Evolutionary conservation across 2,797 vertebrate species (phyloP).

Genomic region (Myoxocephalus aenaeus): DNA sequence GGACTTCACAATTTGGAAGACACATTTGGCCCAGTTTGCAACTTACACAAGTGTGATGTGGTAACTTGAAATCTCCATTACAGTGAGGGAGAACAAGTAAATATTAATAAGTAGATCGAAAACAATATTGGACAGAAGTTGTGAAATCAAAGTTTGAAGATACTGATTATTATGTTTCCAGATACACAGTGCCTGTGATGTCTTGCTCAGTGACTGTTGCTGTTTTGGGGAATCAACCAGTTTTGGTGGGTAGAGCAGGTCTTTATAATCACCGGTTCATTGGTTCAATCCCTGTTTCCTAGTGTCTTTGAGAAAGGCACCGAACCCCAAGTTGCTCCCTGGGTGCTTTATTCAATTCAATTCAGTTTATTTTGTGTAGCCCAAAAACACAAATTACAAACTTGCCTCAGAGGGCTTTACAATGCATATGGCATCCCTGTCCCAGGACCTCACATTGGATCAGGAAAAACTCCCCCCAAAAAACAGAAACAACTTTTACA

Average conservation of each 20-base stretch:
- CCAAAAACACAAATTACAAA: too few species aligned
- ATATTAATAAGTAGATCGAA: too few species aligned
- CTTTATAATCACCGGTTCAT: neutral
- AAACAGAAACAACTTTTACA: too few species aligned
- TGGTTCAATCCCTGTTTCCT: neutral
- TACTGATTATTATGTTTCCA: neutral
- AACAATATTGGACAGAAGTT: neutral
- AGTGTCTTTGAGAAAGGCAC: neutral
- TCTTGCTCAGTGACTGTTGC: neutral
- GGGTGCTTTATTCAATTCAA: neutral
- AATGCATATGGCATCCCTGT: too few species aligned
- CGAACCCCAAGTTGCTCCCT: neutral
- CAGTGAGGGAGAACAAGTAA: neutral
- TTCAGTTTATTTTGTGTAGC: too few species aligned
- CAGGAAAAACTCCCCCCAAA: too few species aligned
- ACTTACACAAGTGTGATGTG: neutral
- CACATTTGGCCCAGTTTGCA: neutral
- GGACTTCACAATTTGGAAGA: neutral
- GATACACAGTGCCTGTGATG: neutral
- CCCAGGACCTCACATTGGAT: too few species aligned
- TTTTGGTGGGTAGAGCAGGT: neutral
- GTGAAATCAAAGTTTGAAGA: neutral
- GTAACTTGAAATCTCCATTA: neutral
- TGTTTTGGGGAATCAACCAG: slow-evolving; percentile 1
- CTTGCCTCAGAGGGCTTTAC: too few species aligned